Base-by-base conservation (phyloP, 1,140 invertebrate species). In the Sycophaga agraensis region DNA sequence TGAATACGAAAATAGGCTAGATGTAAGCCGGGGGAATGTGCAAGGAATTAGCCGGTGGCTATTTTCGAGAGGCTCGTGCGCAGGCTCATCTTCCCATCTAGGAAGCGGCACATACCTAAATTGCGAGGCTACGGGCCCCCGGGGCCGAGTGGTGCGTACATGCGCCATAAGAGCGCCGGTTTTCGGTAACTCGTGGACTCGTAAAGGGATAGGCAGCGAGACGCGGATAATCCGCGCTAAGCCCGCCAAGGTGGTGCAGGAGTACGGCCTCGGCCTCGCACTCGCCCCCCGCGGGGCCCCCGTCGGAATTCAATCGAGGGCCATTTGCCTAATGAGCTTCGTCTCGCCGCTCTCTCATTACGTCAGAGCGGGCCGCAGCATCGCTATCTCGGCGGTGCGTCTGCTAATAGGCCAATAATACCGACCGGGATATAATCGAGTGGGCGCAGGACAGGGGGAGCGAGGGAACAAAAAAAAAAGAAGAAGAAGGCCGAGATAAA, bases 311-410 rank as follows among this genome's bases (percentile, higher is more conserved):
- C 28, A 16, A 51, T 51, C 31, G 49, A 21, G 31, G 12, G 4
- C 2, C 28, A 56, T 56, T 46, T 56, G 11, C 40, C 17, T 56
- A 56, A 56, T 46, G 54, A 19, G 53, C 16, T 69, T 70, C 70
- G 72, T 72, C 68, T 21, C 17, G 7, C 17, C 3, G 2, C 40
- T 26, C 24, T 16, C 2, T 2, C 22, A 3, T 14, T 26, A 2
- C 0, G 22, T 26, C 24, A 7, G 9, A 7, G 14, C 9, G 3
- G 7, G 37, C n/a, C 37, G n/a, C 8, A 16, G 7, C 14, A n/a
- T 39, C 37, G 37, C 37, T 6, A 39, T 14, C n/a, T n/a, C n/a
- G 37, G 37, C 6, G 6, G 37, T 14, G n/a, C 37, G n/a, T 39
- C n/a, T n/a, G n/a, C n/a, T n/a, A n/a, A n/a, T n/a, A n/a, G n/a